Evolutionary conservation across 2,797 vertebrate genomes (phyloP).

Genomic region (Propithecus perrieri): DNA sequence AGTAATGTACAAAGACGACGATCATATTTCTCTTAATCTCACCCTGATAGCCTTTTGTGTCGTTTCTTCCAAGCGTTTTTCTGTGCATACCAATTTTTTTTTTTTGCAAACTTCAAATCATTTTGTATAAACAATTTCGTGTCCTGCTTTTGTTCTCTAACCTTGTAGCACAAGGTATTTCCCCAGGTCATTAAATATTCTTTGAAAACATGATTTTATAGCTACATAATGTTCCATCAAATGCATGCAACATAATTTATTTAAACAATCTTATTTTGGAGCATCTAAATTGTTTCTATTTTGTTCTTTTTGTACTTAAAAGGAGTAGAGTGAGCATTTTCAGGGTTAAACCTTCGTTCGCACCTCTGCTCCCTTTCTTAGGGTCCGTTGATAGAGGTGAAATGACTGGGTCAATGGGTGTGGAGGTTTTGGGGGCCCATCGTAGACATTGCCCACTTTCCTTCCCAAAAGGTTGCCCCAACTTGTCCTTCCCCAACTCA

Average conservation of each 20-base stretch:
- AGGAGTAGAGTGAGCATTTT: background rate
- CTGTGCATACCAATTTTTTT: background rate
- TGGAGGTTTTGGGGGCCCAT: background rate
- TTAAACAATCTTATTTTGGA: constrained; percentile 53
- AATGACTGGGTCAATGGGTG: no score
- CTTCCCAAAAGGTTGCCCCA: background rate
- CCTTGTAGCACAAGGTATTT: constrained; percentile 48
- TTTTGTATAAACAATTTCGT: background rate
- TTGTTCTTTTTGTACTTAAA: background rate
- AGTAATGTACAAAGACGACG: background rate
- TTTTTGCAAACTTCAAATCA: background rate
- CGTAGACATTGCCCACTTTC: background rate
- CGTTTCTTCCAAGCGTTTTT: background rate
- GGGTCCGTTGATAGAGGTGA: background rate
- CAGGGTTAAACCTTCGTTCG: background rate
- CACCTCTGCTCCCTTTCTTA: background rate
- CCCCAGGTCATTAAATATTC: constrained; percentile 53
- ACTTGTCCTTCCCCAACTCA: fast-evolving
- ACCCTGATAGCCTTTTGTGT: background rate
- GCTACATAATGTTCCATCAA: constrained; percentile 53
- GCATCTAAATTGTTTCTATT: constrained; percentile 32
- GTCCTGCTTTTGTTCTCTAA: constrained; percentile 58
- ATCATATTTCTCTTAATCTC: background rate
- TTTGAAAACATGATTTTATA: constrained; percentile 64
- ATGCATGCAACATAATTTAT: constrained; percentile 47